Percentiles rank a stretch among this genome's conserved stretches.
These are phyloP conservation scores for Hylaeus volcanicus DNA, from an alignment of 1,140 invertebrate genomes.

Conservation along the genomic window DNA sequence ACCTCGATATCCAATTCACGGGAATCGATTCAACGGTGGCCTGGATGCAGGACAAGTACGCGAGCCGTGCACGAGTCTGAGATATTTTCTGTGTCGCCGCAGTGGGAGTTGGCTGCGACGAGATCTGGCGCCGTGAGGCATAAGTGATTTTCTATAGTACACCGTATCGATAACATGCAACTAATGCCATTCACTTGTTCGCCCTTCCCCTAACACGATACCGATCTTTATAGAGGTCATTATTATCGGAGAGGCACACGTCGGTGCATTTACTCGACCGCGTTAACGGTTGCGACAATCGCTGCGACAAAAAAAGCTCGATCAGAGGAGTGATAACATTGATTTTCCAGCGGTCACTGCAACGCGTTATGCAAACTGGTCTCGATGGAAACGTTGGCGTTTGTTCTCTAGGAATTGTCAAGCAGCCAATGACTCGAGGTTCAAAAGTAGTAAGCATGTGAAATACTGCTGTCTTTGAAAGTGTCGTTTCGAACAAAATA, in stretches of 20 bases:
- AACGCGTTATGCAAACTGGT: neutral
- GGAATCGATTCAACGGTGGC: slow-evolving; percentile 17
- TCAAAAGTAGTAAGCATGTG: no score
- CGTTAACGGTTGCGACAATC: slow-evolving; percentile 23
- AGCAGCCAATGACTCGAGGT: no score
- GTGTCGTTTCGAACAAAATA: no score
- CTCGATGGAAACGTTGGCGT: neutral
- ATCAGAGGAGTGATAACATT: neutral
- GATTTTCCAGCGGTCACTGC: neutral
- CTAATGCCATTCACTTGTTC: slow-evolving; percentile 78
- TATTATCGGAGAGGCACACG: slow-evolving; percentile 39
- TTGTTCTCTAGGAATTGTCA: no score
- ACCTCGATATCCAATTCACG: slow-evolving; percentile 13
- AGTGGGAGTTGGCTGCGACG: slow-evolving; percentile 46
- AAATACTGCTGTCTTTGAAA: no score
- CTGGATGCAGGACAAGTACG: neutral
- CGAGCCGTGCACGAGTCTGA: slow-evolving; percentile 59
- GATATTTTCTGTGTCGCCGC: slow-evolving; percentile 72
- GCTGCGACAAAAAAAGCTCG: slow-evolving; percentile 9
- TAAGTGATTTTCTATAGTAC: slow-evolving; percentile 75
- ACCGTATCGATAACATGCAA: slow-evolving; percentile 67
- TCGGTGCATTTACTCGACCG: slow-evolving; percentile 35
- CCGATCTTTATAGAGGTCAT: slow-evolving; percentile 67
- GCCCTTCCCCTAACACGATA: slow-evolving; percentile 60
- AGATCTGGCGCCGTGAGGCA: slow-evolving; percentile 48